Evolutionary conservation across 1,140 invertebrate species (phyloP).

Genomic region (Subanguina moxae): DNA sequence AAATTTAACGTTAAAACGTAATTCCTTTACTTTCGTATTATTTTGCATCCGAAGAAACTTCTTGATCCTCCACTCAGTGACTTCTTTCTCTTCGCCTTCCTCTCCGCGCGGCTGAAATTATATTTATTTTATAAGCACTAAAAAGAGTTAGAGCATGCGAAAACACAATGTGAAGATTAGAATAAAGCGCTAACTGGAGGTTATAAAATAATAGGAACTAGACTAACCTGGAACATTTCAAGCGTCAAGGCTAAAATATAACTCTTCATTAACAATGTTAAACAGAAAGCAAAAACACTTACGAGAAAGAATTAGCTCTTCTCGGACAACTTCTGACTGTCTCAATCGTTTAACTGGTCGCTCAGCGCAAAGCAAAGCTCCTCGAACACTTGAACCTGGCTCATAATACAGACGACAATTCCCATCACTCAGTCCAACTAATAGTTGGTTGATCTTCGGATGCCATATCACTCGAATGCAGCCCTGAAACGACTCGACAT

Average conservation of each 20-base stretch:
- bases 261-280: slow-evolving; percentile 1
- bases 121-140: no score
- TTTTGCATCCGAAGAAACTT: slow-evolving; percentile 73
- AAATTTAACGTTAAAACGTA: neutral
- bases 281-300: slow-evolving; percentile 31
- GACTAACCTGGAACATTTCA: slow-evolving; percentile 86
- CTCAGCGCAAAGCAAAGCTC: slow-evolving; percentile 81
- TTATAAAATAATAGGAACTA: no score
- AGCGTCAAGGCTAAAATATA: slow-evolving; percentile 73
- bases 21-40: slow-evolving; percentile 65
- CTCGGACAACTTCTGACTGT: slow-evolving; percentile 75
- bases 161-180: no score
- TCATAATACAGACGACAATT: slow-evolving; percentile 85
- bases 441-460: slow-evolving; percentile 90
- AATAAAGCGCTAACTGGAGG: no score
- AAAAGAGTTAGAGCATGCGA: no score
- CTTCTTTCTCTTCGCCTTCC: slow-evolving; percentile 70
- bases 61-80: slow-evolving; percentile 79
- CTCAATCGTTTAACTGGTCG: slow-evolving; percentile 70
- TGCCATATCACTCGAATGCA: slow-evolving; percentile 89
- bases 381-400: slow-evolving; percentile 75
- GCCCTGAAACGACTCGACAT: slow-evolving; percentile 57
- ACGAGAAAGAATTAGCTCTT: slow-evolving; percentile 68
- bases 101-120: slow-evolving; percentile 64
- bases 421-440: slow-evolving; percentile 86